Base-by-base conservation (phyloP, 2,113 vertebrate genomes). In the Myocastor coypus region DNA sequence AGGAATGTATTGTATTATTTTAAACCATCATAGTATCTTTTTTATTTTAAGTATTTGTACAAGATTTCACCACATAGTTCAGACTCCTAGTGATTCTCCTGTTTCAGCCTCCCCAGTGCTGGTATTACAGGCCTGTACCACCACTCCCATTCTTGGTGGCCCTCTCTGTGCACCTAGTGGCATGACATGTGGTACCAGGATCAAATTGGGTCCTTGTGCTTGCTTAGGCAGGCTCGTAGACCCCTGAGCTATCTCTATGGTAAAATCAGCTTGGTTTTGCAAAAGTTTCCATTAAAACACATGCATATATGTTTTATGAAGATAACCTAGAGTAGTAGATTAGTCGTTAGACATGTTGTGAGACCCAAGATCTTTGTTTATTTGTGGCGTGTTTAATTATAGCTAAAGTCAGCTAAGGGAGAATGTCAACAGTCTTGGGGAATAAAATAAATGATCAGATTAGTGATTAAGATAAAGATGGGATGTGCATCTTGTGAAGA, bases 351-450 rank as follows among this genome's bases (percentile, higher is more conserved):
- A 11, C 37, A 57, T 78, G 30, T 59, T 37, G 32, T 32, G 55
- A 94, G 34, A 26, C 6, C 24, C 8, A 37, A 46, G 11, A 1
- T 13, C 61, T 95, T 89, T 42, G 1, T 68, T 89, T 92, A 77
- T 82, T 95, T 86, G 26, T 96, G 61, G 91, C 71, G 83, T 93
- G 28, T 88, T 69, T 88, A 5, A 12, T 84, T 50, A 34, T 59
- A 69, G 17, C 14, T 77, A 55, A 37, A 59, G 5, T 89, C 20
- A 92, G 7, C 6, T 4, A 42, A 84, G 26, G 50, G 30, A 83
- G 34, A 85, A 83, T 71, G 46, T 37, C 61, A 87, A 20, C 55
- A 9, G 9, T 32, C 37, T 59, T 12, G 9, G 59, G 52, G 20
- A 96, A 82, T 64, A 91, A 71, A 77, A n/a, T 75, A 14, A 0